Conservation (phyloP, 2,797 vertebrate species). For the Manis crassicaudata region DNA sequence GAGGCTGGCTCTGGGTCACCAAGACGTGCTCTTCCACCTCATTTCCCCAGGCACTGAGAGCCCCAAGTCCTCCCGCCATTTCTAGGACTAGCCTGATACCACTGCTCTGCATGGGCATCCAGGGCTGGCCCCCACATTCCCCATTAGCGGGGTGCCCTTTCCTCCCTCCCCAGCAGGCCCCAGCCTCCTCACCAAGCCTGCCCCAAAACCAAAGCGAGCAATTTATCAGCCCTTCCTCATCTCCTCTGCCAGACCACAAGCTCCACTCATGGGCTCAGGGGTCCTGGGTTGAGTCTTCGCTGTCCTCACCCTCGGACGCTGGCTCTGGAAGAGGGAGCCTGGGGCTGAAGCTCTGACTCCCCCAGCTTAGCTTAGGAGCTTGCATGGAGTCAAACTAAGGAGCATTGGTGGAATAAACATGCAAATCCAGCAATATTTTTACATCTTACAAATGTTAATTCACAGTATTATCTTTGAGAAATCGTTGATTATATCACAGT, state of each 20-base stretch:
- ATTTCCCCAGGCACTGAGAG: background rate
- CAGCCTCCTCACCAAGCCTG: background rate
- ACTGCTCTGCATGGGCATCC: rapidly evolving
- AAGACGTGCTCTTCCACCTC: background rate
- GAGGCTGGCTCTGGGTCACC: background rate
- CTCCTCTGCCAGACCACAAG: background rate
- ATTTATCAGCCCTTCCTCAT: background rate
- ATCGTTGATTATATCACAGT: background rate
- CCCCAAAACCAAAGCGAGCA: background rate
- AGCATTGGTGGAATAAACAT: background rate
- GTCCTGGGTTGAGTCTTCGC: background rate
- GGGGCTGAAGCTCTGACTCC: background rate
- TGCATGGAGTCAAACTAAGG: background rate
- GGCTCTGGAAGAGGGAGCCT: background rate
- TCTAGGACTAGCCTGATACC: background rate
- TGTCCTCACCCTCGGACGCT: background rate
- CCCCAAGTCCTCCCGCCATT: background rate
- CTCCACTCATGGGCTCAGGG: background rate
- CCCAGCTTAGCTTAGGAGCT: background rate
- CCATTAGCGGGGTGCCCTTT: background rate
- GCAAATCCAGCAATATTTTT: background rate
- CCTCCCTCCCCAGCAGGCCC: background rate
- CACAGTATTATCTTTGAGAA: background rate
- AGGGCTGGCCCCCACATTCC: background rate
- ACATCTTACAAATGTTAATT: background rate